Base-by-base conservation (phyloP, 2,797 vertebrate species). In the Lepilemur ruficaudatus region DNA sequence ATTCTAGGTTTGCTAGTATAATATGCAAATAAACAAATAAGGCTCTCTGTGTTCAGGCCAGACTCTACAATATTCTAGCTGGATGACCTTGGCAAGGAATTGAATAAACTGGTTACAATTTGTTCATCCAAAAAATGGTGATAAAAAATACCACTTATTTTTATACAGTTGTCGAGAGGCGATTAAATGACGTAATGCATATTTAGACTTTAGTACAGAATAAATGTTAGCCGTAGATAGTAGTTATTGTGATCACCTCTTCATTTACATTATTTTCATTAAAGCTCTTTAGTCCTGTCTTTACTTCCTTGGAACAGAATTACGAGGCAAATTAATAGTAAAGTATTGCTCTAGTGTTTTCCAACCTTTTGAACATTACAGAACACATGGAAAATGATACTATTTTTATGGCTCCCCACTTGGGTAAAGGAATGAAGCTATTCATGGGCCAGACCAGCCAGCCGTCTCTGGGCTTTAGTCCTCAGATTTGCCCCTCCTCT, bases 101-200 rank as follows among this genome's bases (percentile, higher is more conserved):
- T 65, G 28, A 82, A 73, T 12, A 84, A 50, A n/a, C 9, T 7
- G 32, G 73, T 25, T 5, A 69, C 30, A 79, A 59, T 73, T 67
- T 93, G 43, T 41, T 91, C 55, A 80, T 67, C 63, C 72, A 38
- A 95, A 78, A 52, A 52, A 23, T 20, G 82, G 91, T 63, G 35
- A 78, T 67, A 79, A 93, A 94, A 85, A 87, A 88, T 32, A 93
- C 2, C 69, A 81, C 38, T 85, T 80, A 69, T 63, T 93, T 78
- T 80, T 67, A 1, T 30, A 96, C 43, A 61, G 50, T n/a, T 90
- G 35, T 72, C 70, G 9, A 78, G 70, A 91, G 17, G 46, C 63
- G 18, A 70, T 75, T 69, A 85, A 95, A 79, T 41, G 28, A 32
- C 46, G 91, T 59, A 92, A 84, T 4, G 38, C 32, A 69, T 17